These are phyloP conservation scores for Nerophis ophidion DNA, from an alignment of 2,113 vertebrate species.

Conservation along the genomic window DNA sequence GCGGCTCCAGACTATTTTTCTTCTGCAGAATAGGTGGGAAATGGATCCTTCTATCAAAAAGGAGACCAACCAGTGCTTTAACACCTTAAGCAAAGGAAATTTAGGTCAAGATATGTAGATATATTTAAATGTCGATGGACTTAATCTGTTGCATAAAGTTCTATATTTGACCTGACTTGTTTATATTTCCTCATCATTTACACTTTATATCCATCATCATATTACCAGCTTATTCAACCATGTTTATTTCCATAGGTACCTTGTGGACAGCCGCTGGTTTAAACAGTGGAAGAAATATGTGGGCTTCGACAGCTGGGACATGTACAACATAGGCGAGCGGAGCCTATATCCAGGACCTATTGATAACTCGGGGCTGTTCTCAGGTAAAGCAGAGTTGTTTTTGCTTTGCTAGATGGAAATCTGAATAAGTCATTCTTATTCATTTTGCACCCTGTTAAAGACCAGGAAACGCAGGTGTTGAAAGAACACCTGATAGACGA, in stretches of 20 bases:
- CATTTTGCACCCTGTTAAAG: constrained; percentile 56
- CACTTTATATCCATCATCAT: not conserved
- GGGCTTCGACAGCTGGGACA: constrained; percentile 93
- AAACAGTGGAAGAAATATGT: constrained; percentile 99
- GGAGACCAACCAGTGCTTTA: constrained; percentile 3
- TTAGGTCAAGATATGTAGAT: constrained; percentile 48
- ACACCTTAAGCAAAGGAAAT: constrained; percentile 52
- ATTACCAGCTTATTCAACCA: not conserved
- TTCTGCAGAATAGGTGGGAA: too few relatives aligned
- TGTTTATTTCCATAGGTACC: constrained; percentile 56
- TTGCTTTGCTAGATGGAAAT: not conserved
- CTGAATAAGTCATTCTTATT: not conserved
- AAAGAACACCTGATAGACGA: constrained; percentile 95
- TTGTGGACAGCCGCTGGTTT: constrained; percentile 94
- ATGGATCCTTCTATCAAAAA: too few relatives aligned
- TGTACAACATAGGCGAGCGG: constrained; percentile 84
- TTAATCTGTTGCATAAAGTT: constrained; percentile 24
- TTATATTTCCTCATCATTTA: not conserved
- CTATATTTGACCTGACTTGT: not conserved
- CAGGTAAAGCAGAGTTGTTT: constrained; percentile 68
- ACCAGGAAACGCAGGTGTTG: constrained; percentile 82
- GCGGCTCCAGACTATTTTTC: too few relatives aligned
- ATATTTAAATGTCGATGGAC: constrained; percentile 28
- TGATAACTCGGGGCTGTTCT: constrained; percentile 93
- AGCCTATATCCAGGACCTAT: constrained; percentile 86